Conservation (phyloP, 2,888 invertebrate species). For the Crocallis elinguaria region DNA sequence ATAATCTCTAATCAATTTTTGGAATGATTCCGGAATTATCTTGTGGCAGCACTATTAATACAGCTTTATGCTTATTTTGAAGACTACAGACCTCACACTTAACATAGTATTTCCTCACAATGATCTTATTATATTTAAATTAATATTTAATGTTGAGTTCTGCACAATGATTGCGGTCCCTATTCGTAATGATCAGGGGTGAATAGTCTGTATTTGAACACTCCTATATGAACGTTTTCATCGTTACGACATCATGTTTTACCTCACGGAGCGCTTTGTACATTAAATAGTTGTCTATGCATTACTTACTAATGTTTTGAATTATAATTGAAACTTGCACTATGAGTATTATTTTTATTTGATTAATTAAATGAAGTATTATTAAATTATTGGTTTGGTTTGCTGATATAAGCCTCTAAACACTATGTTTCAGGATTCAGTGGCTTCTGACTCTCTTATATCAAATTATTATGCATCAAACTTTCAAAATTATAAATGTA, state of each 20-base stretch:
- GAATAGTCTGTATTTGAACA: neutral
- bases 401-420: no score
- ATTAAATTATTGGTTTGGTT: no score
- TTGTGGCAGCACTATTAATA: neutral
- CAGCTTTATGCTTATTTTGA: neutral
- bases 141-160: neutral
- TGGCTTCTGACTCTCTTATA: no score
- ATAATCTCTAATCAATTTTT: no score
- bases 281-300: neutral
- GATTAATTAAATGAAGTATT: no score
- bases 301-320: neutral
- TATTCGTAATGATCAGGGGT: neutral
- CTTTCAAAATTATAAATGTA: no score
- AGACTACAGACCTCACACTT: neutral
- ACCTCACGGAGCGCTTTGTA: neutral
- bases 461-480: no score
- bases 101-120: neutral
- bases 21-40: no score
- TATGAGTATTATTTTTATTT: no score
- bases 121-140: conserved; percentile 1
- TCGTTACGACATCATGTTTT: neutral
- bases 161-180: conserved; percentile 4
- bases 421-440: no score
- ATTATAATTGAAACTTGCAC: no score
- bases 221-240: neutral